Evolutionary conservation across 1,140 invertebrate species (phyloP), one percentile per base, ranked within the genome.

Genomic region (Caerostris darwini): DNA sequence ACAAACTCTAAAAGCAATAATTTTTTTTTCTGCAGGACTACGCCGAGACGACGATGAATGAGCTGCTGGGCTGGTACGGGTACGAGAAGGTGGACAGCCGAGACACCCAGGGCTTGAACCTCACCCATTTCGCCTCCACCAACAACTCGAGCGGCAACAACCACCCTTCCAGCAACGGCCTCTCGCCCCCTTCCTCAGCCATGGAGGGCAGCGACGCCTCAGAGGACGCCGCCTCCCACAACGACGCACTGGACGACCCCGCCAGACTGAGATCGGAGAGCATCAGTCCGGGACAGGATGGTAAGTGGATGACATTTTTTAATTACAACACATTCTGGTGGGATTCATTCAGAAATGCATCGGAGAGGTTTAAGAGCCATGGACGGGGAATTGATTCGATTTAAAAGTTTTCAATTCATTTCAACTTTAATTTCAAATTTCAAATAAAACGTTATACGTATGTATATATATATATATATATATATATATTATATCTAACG

Each of bases 1-100:
- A 10, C 2, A 64, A 10, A 64, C n/a, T 81, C 8, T 19, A 81
- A n/a, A 81, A 50, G 50, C 34, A n/a, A 34, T 19, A 5, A 5
- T n/a, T 67, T 81, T 67, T 88, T 88, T 34, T 19, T 59, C 85
- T 67, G 14, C 96, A 98, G 98, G 98, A 98, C 96, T 98, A 98
- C 96, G 98, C 98, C 1, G 98, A 98, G 95, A 98, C 97, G 61
- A 98, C 98, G 7, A 98, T 99, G 98, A 98, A 98, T 95, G 98
- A 99, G 95, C 96, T 98, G 89, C 96, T 98, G 10, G 98, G 98
- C 67, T 98, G 98, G 97, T 99, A 98, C 96, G 98, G 98, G 1
- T 98, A 98, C 95, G 98, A 98, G 94, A 97, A 97, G 95, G 96
- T 97, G 34, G 97, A 97, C 96, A 96, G 95, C 64, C 93, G 95